Conservation (phyloP, 2,888 invertebrate genomes). For the Osmoderma eremita region DNA sequence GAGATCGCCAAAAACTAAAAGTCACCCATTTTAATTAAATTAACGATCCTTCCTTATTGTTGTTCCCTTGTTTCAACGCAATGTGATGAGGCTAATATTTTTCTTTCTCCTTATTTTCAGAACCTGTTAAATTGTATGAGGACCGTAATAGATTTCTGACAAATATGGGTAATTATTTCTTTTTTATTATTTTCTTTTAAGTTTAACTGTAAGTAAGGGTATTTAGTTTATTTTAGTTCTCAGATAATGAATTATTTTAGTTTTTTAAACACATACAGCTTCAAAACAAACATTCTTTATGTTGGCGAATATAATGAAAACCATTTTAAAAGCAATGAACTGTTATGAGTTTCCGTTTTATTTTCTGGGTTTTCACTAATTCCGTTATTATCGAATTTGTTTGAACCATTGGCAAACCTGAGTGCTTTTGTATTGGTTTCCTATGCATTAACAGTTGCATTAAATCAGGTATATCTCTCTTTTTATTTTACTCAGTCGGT, state of each 20-base stretch:
- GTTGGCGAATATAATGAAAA: too few relatives aligned
- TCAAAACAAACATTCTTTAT: too few relatives aligned
- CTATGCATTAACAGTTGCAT: too few relatives aligned
- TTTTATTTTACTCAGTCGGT: too few relatives aligned
- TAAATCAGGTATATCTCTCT: too few relatives aligned
- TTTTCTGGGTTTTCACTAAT: too few relatives aligned
- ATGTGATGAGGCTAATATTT: conserved; percentile 22
- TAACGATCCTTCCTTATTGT: conserved; percentile 17
- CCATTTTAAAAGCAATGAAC: too few relatives aligned
- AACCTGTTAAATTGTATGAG: conserved; percentile 42
- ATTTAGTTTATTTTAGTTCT: neutral
- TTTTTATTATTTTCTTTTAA: conserved; percentile 18
- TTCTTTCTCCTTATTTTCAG: conserved; percentile 42
- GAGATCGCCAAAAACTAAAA: conserved; percentile 19
- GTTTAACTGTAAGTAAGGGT: neutral
- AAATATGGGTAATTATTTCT: conserved; percentile 41
- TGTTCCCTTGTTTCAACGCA: conserved; percentile 6
- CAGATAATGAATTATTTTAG: neutral
- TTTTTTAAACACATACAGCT: too few relatives aligned
- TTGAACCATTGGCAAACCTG: too few relatives aligned
- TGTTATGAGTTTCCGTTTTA: too few relatives aligned
- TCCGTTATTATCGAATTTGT: too few relatives aligned
- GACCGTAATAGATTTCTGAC: conserved; percentile 42
- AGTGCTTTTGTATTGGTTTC: too few relatives aligned
- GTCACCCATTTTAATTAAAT: conserved; percentile 29